Evolutionary conservation across 92 coral and sea anemone genomes (phyloP), one percentile per base, ranked within the genome.

Genomic region (Porites evermanni): DNA sequence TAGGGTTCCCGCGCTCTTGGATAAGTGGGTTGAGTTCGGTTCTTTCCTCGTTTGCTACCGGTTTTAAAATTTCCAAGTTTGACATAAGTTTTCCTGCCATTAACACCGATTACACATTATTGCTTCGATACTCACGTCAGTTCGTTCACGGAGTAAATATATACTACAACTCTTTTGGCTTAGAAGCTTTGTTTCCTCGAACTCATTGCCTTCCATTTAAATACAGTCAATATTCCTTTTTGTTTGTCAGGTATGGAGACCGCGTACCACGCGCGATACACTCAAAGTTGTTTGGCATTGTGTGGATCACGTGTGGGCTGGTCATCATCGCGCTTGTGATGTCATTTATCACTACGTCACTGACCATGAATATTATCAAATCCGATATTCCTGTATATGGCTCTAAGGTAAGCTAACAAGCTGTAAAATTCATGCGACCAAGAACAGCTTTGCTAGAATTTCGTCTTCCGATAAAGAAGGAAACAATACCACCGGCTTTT

Each of bases 261-360:
- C 96, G 96, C 53, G 84, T 88, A n/a, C 99, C 99, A 16, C 93
- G 91, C 7, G 92, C 91, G 11, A 16, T 87, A 59, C 93, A 89
- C 64, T 88, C 95, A 14, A 92, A 91, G 84, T 53, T 91, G 53
- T 93, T 89, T 80, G 95, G 93, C 6, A 86, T 96, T 29, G 59
- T 90, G 14, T 96, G 99, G 99, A 96, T 96, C 73, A 89, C 88
- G 56, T 82, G 92, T 75, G 99, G 99, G 47, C 78, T 94, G 29
- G 94, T 96, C 11, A 89, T 96, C 63, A 86, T 94, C 10, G 83
- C 96, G 19, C 89, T 96, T 8, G 95, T 94, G 91, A 96, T 94
- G 94, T 96, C 99, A 13, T 87, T 96, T 67, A 89, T 96, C 54
- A 96, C 99, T 18, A 82, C 98, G 59, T 83, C 96, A n/a, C 87